Evolutionary conservation across 1,140 invertebrate species (phyloP), one percentile per base, ranked within the genome.

Genomic region (Macrosteles quadrilineatus): DNA sequence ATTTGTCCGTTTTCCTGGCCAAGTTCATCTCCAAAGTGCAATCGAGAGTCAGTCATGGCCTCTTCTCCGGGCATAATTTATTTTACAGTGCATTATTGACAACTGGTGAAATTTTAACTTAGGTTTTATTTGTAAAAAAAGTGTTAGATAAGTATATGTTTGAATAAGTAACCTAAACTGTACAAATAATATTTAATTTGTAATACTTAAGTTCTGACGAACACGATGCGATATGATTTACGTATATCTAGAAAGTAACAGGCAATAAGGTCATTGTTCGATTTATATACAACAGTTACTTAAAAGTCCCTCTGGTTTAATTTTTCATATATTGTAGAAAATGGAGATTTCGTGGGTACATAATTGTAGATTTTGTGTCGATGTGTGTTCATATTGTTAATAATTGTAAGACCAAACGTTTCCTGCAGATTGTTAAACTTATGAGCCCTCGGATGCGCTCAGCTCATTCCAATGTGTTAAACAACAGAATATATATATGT

Each of bases 341-440:
- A 67, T 30, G 27, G 21, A 40, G 21, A 45, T 4, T 67, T 40
- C n/a, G 36, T 50, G 45, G 31, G 27, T 68, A 65, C 23, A 71
- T 57, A 57, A 68, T 68, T 67, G 67, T 71, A 71, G 70, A 55
- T 71, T 63, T 71, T 59, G 63, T 66, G 63, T 66, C 31, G 66
- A 67, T 71, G 70, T 71, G 70, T 71, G 70, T 71, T 71, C 66
- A 71, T 71, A 68, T 45, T 71, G 66, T 71, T 67, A 64, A 68
- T 43, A 67, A 43, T 30, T 62, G 40, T 71, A 67, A 57, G 64
- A 67, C 53, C 70, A 67, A 70, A 40, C 66, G 57, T 68, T 71
- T 47, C 30, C 50, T 36, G 30, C 57, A 59, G 53, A 62, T 63
- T 57, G 50, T 53, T 66, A 67, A 40, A 63, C 19, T 67, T 57